These are phyloP conservation scores for Tachyglossus aculeatus DNA, from an alignment of 2,797 vertebrate species.

Conservation along the genomic window DNA sequence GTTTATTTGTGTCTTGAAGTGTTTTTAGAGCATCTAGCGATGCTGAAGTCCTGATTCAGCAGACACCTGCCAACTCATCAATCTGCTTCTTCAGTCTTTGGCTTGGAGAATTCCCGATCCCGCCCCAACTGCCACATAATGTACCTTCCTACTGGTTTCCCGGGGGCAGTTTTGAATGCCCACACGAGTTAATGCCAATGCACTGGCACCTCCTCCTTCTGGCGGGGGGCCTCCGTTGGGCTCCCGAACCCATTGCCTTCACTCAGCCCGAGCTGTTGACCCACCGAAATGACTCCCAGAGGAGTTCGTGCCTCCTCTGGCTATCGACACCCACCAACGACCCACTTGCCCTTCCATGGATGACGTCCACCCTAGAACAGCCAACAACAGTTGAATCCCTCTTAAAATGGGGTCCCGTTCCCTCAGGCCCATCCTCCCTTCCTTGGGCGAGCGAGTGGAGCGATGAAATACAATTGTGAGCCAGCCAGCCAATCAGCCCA, in stretches of 20 bases:
- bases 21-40: no score
- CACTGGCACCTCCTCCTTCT: not conserved
- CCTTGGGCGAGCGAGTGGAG: not conserved
- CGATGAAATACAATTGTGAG: conserved; percentile 28
- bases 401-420: no score
- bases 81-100: not conserved
- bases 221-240: not conserved
- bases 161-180: not conserved
- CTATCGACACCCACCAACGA: conserved; percentile 9
- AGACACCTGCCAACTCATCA: not conserved
- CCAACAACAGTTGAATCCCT: no score
- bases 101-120: not conserved
- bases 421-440: not conserved
- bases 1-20: no score
- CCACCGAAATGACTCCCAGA: no score
- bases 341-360: conserved; percentile 2
- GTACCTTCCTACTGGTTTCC: not conserved
- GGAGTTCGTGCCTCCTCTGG: no score
- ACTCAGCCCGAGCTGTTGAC: not conserved
- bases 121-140: not conserved
- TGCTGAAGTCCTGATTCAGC: not conserved
- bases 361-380: no score
- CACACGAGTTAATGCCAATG: not conserved
- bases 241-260: not conserved
- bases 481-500: conserved; percentile 17